Evolutionary conservation across 2,888 invertebrate species (phyloP), one percentile per base, ranked within the genome.

Genomic region (Mythimna impura): DNA sequence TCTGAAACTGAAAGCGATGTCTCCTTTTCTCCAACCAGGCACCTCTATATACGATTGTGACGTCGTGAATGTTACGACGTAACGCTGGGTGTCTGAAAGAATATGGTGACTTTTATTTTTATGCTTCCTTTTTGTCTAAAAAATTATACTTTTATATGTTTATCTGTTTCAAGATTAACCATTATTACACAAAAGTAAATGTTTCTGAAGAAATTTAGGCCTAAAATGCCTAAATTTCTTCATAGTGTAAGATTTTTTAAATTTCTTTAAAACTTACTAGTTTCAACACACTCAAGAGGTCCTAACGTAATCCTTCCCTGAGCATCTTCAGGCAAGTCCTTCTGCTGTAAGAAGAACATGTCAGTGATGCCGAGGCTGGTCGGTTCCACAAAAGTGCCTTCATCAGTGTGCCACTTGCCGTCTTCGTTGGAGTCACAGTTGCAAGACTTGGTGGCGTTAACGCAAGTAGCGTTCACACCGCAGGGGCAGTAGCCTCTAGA

Each of bases 41-140:
- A 99, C 98, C 95, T 99, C 98, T 84, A 99, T 98, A 91, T 98
- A 99, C 0, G 99, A 99, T 86, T 98, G 98, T 43, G 98, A 98
- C 1, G 99, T 99, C 63, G 99, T 99, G 90, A 99, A 99, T 7
- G 99, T 99, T 14, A 99, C 99, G 10, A 99, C 99, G 91, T 98
- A 99, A 86, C 98, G 97, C 93, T 99, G 98, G 2, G 98, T 99
- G 93, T 99, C 99, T 98, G 91, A 52, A 95, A 84, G 64, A 64
- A 47, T 34, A 36, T 17, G 20, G n/a, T 50, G 12, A 50, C n/a
- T 34, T 25, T 34, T 34, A 34, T 34, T 34, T 34, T 36, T 8
- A 36, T 40, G 40, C 3, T 47, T 43, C 14, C 14, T 14, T 47
- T 47, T 20, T 30, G 20, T 34, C 34, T 20, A 4, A 7, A 9